Conservation (phyloP, 2,888 invertebrate species). For the Cheilosia pagana region DNA sequence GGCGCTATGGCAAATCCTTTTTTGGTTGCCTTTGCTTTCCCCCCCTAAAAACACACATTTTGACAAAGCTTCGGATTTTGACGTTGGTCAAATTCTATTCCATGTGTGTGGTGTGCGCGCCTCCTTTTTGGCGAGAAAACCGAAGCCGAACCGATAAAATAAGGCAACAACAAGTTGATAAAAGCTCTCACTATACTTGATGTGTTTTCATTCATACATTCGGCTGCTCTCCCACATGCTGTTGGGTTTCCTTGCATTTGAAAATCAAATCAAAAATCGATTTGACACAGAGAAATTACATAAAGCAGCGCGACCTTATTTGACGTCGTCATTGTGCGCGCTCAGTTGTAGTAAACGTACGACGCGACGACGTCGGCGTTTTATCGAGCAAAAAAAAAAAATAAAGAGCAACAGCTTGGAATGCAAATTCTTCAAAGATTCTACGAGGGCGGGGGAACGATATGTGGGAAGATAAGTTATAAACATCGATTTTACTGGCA, state of each 20-base stretch:
- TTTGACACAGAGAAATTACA: conserved; percentile 69
- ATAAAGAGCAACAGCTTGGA: conserved; percentile 59
- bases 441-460: conserved; percentile 18
- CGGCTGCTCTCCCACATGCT: conserved; percentile 20
- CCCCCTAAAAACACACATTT: conserved; percentile 25
- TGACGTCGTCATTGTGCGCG: conserved; percentile 17
- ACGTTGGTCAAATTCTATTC: conserved; percentile 51
- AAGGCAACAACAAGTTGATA: conserved; percentile 54
- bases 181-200: conserved; percentile 27
- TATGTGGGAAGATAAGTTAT: conserved; percentile 64
- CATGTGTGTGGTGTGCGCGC: conserved; percentile 17
- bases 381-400: conserved; percentile 28
- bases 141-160: too few species aligned
- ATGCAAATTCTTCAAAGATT: conserved; percentile 61
- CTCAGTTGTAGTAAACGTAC: conserved; percentile 5
- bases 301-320: conserved; percentile 48
- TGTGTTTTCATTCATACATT: conserved; percentile 35
- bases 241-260: conserved; percentile 53
- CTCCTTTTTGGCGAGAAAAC: conserved; percentile 49
- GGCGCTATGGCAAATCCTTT: conserved; percentile 33
- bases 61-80: conserved; percentile 51
- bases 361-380: conserved; percentile 40
- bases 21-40: conserved; percentile 5
- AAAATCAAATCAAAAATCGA: conserved; percentile 74
- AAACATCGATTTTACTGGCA: conserved; percentile 38